Percentiles rank a stretch among this genome's conserved stretches.
These are phyloP conservation scores for Zosterops hypoxanthus DNA, from an alignment of 2,113 vertebrate genomes.

Conservation along the genomic window DNA sequence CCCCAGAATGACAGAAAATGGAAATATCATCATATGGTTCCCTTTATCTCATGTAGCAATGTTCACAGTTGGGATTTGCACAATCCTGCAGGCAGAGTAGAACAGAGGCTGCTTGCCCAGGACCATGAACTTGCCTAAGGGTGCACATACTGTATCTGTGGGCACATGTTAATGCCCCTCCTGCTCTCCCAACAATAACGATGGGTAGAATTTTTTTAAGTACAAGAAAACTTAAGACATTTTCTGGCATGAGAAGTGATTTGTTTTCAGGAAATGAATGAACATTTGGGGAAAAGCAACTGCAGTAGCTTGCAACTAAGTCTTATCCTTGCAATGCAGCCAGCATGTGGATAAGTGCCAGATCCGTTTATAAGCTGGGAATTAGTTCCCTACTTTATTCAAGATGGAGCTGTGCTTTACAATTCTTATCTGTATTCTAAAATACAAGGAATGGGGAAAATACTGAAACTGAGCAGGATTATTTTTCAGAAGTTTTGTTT, in stretches of 20 bases:
- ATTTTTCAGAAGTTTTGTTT: slow-evolving; percentile 30
- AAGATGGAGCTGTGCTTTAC: neutral
- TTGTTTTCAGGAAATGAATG: neutral
- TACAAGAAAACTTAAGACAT: neutral
- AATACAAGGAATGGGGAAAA: neutral
- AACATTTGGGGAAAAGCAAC: neutral
- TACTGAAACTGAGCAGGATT: slow-evolving; percentile 44
- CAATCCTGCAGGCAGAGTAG: neutral
- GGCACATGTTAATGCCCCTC: neutral
- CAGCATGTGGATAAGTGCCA: neutral
- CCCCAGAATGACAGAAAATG: neutral
- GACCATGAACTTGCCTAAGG: rapidly evolving
- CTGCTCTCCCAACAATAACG: neutral
- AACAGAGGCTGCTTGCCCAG: neutral
- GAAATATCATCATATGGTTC: rapidly evolving
- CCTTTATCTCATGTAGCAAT: neutral
- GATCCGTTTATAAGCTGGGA: neutral
- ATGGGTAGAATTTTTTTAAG: neutral
- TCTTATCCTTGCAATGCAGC: neutral
- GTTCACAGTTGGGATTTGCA: neutral
- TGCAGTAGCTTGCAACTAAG: neutral
- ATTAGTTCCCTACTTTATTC: neutral
- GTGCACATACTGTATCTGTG: rapidly evolving
- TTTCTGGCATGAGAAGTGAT: neutral
- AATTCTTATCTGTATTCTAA: neutral